Evolutionary conservation across 2,888 invertebrate genomes (phyloP), one percentile per base, ranked within the genome.

Genomic region (Apotomis betuletana): DNA sequence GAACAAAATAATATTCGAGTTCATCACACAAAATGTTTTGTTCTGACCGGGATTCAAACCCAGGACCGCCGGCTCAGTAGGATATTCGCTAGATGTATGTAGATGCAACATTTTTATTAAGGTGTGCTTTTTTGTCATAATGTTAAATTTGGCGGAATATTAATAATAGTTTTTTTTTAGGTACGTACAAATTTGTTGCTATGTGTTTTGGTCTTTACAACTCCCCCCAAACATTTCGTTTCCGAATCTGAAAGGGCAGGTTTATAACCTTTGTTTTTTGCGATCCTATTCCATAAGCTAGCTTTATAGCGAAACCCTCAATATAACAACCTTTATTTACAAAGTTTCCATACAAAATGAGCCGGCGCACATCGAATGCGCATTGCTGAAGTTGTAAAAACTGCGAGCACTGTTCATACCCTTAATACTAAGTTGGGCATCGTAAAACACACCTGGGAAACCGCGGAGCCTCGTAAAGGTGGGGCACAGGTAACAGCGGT

Each of bases 391-490:
- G 71, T 58, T 68, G 69, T 68, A 73, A 73, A 72, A 73, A 73
- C 51, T 52, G 72, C 27, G 62, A 67, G 57, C 65, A 67, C 57
- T 67, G 63, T 62, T 71, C 71, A 67, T 71, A 62, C 67, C 67
- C 67, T 67, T 71, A 71, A 71, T 71, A 71, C 71, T 71, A 71
- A 71, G 72, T 67, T 68, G 63, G 54, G 57, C 58, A 49, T 70
- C 70, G 71, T 74, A 74, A 74, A 74, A 49, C 62, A 74, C 68
- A 69, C 73, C 69, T 69, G 73, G 64, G 46, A 69, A 63, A 69
- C 73, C 67, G 69, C 73, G 64, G 69, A 55, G 57, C 67, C 51
- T 10, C 57, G 55, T 65, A 57, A 51, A 51, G 44, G 63, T 15
- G 58, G n/a, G 62, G 57, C 10, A 8, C 36, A 15, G 61, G 49